Conservation (phyloP, 2,797 vertebrate genomes). For the Ctenosaura bakeri region DNA sequence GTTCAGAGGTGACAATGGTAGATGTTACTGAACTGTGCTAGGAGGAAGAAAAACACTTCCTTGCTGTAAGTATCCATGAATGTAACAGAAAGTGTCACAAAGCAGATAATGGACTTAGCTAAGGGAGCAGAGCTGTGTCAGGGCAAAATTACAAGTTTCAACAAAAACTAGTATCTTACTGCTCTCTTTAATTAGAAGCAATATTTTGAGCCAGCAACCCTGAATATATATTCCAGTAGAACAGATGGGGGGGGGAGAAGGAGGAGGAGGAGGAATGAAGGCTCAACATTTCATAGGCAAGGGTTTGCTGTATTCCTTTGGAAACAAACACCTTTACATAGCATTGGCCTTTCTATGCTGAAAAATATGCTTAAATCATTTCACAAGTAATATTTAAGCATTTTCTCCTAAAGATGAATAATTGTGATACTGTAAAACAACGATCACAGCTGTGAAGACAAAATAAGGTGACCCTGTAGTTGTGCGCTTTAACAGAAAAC, state of each 20-base stretch:
- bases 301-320: background rate
- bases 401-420: background rate
- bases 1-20: background rate
- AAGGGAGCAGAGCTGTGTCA: background rate
- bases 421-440: conserved; percentile 41
- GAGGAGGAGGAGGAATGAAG: too few species aligned
- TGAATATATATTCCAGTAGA: background rate
- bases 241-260: too few species aligned
- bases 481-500: conserved; percentile 1
- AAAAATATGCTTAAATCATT: conserved; percentile 16
- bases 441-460: conserved; percentile 18
- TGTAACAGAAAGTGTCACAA: background rate
- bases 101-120: background rate
- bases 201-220: background rate
- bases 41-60: background rate
- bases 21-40: background rate
- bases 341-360: background rate
- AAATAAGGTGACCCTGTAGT: conserved; percentile 36
- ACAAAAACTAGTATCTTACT: background rate
- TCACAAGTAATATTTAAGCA: fast-evolving
- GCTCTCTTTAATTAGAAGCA: conserved; percentile 18
- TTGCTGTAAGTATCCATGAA: background rate
- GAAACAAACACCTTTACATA: conserved; percentile 9
- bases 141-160: background rate
- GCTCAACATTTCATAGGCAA: background rate